Conservation (phyloP, 2,113 vertebrate species). For the Callionymus lyra region DNA sequence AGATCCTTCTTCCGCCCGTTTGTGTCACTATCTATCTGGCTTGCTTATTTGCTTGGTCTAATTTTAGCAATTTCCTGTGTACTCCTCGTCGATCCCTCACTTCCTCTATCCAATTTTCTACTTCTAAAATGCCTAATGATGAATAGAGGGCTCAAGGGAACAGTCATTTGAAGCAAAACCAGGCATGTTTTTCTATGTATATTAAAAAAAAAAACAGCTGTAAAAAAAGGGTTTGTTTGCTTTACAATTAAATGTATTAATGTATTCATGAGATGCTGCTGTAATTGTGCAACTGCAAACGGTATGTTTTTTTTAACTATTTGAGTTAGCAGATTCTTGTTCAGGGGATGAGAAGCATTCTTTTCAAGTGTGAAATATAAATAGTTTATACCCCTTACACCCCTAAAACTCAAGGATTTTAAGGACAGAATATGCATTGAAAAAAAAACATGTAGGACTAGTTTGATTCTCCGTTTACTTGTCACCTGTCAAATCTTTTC, state of each 20-base stretch:
- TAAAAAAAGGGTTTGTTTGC: conserved; percentile 22
- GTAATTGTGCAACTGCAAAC: conserved; percentile 33
- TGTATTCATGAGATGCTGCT: conserved; percentile 42
- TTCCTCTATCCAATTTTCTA: background rate
- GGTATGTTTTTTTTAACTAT: conserved; percentile 41
- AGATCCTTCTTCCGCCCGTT: background rate
- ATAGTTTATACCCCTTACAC: no score
- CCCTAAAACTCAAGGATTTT: no score
- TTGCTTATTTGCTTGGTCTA: background rate
- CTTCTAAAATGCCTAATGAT: background rate
- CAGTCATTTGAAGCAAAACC: conserved; percentile 8
- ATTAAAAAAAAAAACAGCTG: background rate
- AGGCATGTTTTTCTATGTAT: background rate
- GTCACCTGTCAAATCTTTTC: no score
- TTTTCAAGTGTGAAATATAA: background rate
- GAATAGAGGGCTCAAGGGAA: conserved; percentile 2
- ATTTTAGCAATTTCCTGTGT: background rate
- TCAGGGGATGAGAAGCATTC: conserved; percentile 18
- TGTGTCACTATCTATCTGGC: background rate
- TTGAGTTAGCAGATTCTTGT: conserved; percentile 13
- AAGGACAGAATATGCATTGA: no score
- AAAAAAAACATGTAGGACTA: no score
- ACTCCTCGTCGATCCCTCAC: background rate
- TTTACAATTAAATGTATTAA: conserved; percentile 31
- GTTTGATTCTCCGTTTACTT: no score